A percentile compares a stretch with the other conserved stretches of the same genome.
Conservation (phyloP, 2,113 vertebrate species). For the Ondatra zibethicus region DNA sequence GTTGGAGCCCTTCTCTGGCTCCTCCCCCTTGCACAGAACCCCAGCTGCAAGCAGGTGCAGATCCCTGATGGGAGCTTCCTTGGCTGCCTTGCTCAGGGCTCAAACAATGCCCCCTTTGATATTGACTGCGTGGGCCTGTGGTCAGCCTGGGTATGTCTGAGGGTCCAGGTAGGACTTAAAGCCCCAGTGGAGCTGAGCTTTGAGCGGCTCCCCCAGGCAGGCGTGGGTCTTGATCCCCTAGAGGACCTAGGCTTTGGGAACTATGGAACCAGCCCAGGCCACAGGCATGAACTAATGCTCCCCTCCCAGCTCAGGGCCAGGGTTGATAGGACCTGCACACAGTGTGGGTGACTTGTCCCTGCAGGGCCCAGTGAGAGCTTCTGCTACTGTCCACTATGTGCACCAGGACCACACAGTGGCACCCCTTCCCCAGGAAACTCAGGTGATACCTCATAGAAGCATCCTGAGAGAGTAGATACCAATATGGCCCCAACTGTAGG, state of each 20-base stretch:
- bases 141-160: not conserved
- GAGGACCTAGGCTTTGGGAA: not conserved
- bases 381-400: fast-evolving
- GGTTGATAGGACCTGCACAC: not conserved
- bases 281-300: not conserved
- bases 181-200: too few relatives aligned
- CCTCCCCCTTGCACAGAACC: too few relatives aligned
- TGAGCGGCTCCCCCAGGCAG: not conserved
- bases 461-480: not conserved
- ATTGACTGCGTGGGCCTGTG: not conserved
- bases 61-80: not conserved
- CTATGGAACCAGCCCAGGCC: not conserved
- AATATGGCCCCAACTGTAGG: not conserved
- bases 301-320: not conserved
- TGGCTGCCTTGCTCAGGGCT: not conserved
- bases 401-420: too few relatives aligned
- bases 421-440: not conserved
- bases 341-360: not conserved
- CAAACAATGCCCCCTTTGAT: not conserved
- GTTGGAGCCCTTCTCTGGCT: not conserved
- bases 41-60: not conserved
- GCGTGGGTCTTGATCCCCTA: not conserved
- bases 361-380: not conserved
- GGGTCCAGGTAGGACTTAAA: not conserved
- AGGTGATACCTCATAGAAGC: fast-evolving